Evolutionary conservation across 2,113 vertebrate species (phyloP).

Genomic region (Microcebus tavaratra): DNA sequence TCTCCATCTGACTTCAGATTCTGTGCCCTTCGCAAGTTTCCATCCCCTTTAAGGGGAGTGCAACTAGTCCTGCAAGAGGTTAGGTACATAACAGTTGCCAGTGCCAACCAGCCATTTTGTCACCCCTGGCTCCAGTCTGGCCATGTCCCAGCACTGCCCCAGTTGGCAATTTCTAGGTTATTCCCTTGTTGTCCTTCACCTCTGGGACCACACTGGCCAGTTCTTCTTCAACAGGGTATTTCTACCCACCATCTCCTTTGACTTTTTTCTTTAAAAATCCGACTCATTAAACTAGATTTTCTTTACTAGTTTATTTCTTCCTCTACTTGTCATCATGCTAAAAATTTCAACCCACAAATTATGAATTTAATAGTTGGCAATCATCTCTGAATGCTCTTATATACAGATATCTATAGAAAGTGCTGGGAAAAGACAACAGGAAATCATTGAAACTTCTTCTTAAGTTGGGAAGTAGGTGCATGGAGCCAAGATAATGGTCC

Average conservation of each 20-base stretch:
- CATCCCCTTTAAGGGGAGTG: background rate
- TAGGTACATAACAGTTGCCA: background rate
- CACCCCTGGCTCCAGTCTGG: background rate
- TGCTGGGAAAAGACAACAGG: background rate
- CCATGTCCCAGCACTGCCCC: background rate
- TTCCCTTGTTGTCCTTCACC: background rate
- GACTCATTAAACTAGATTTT: background rate
- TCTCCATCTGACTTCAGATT: background rate
- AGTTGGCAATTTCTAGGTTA: background rate
- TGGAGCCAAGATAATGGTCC: background rate
- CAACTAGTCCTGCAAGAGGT: background rate
- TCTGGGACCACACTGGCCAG: background rate
- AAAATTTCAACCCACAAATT: slow-evolving; percentile 3
- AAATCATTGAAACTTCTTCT: background rate
- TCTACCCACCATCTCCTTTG: background rate
- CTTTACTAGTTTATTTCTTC: slow-evolving; percentile 18
- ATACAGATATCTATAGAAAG: background rate
- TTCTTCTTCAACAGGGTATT: background rate
- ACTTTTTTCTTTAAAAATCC: background rate
- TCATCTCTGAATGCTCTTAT: background rate
- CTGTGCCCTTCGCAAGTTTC: background rate
- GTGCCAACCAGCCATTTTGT: background rate
- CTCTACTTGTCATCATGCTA: background rate
- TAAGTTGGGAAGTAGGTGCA: background rate
- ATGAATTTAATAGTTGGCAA: background rate